These are phyloP conservation scores for Oscheius myriophilus DNA, from an alignment of 2,888 invertebrate genomes.

Conservation along the genomic window DNA sequence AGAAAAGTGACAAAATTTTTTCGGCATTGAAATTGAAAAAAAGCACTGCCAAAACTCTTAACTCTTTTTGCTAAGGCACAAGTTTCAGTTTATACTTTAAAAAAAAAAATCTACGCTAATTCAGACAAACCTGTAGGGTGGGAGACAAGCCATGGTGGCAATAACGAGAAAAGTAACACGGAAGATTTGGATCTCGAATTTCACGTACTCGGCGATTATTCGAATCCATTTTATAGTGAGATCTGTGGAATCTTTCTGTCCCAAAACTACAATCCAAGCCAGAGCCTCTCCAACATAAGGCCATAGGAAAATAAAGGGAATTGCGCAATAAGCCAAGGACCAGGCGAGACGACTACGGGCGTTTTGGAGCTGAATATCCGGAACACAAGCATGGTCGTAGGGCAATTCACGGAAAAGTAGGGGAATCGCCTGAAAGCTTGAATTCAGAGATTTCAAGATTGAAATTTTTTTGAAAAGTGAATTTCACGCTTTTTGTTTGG, in stretches of 20 bases:
- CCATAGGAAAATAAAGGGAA: slow-evolving; percentile 42
- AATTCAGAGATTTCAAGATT: neutral
- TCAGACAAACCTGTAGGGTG: slow-evolving; percentile 42
- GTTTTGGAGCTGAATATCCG: slow-evolving; percentile 52
- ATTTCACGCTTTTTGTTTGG: too few relatives aligned
- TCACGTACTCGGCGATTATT: too few relatives aligned
- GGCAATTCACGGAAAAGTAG: slow-evolving; percentile 42
- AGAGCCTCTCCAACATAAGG: slow-evolving; percentile 39
- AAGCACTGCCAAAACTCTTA: too few relatives aligned
- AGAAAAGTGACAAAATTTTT: too few relatives aligned
- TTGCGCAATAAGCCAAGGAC: slow-evolving; percentile 38
- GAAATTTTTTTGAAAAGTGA: neutral
- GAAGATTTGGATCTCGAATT: neutral
- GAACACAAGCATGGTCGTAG: slow-evolving; percentile 42
- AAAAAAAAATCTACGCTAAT: neutral
- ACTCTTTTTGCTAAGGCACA: too few relatives aligned
- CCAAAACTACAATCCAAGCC: neutral
- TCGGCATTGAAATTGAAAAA: too few relatives aligned
- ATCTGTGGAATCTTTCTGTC: too few relatives aligned
- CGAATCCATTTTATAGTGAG: too few relatives aligned
- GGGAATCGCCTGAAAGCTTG: slow-evolving; percentile 37
- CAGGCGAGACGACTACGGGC: slow-evolving; percentile 51
- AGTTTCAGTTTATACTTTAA: too few relatives aligned
- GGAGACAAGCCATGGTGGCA: slow-evolving; percentile 46
- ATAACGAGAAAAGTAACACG: slow-evolving; percentile 48